Percentiles rank a stretch among this genome's conserved stretches.
Conservation (phyloP, 2,888 invertebrate genomes). For the Bibio marci region DNA sequence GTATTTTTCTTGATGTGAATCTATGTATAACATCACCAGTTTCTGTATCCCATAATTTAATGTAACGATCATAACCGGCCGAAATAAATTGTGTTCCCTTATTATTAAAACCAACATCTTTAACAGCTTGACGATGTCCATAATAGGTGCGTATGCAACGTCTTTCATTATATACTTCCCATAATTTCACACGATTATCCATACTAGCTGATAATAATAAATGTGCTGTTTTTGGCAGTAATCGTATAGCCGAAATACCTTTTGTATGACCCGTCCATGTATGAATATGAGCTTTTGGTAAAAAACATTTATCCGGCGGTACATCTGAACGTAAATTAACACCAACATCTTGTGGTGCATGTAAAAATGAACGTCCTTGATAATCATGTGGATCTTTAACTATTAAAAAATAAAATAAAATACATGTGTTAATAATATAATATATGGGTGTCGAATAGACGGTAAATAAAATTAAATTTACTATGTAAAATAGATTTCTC, state of each 20-base stretch:
- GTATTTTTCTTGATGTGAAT: constrained; percentile 91
- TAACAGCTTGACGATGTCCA: constrained; percentile 92
- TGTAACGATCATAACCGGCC: constrained; percentile 90
- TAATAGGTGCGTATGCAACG: constrained; percentile 86
- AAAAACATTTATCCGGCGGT: constrained; percentile 87
- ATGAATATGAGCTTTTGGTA: constrained; percentile 90
- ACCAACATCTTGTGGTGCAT: constrained; percentile 82
- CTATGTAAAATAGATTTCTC: constrained; percentile 90
- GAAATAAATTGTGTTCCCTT: constrained; percentile 83
- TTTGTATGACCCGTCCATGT: constrained; percentile 97
- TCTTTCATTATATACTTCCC: constrained; percentile 95
- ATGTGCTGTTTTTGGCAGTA: constrained; percentile 91
- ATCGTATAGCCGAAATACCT: constrained; percentile 84
- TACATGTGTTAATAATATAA: too few species aligned
- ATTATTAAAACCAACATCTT: constrained; percentile 93
- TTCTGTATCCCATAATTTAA: constrained; percentile 99
- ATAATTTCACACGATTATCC: constrained; percentile 94
- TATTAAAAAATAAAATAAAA: constrained; percentile 20
- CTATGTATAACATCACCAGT: constrained; percentile 71
- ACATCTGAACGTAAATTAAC: constrained; percentile 72
- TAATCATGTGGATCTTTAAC: constrained; percentile 90
- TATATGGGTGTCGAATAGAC: too few species aligned
- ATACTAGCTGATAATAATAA: constrained; percentile 88
- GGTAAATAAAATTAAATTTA: constrained; percentile 30
- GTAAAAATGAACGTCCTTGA: constrained; percentile 89